Evolutionary conservation across 1,140 invertebrate species (phyloP), one percentile per base, ranked within the genome.

Genomic region (Aphidius ervi): DNA sequence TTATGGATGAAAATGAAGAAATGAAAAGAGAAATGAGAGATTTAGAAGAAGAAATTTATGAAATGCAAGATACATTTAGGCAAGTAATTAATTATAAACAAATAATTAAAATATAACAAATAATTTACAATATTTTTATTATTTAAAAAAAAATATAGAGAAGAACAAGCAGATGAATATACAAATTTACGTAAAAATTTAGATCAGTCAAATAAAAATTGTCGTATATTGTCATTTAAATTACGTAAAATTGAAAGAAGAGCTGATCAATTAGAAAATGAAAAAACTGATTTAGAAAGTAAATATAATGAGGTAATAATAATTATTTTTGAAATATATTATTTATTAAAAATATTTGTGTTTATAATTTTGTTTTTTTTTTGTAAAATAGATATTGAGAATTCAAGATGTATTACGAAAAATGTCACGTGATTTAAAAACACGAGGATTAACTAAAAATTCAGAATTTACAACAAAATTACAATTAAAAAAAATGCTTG

Each of bases 111-210:
- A n/a, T n/a, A n/a, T n/a, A n/a, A n/a, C n/a, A n/a, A n/a, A n/a
- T n/a, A 58, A 59, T 58, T 62, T 47, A 6, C 43, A 5, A 23
- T 52, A 45, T 47, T 61, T 58, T 41, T 62, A 52, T 46, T 9
- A 46, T 46, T 46, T 46, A 3, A 9, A 31, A 31, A 23, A 52
- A 39, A 39, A 5, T 84, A 73, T 76, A 89, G 94, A 65, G 95
- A 99, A 74, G 95, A 99, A 69, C 95, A 99, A 82, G 94, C 93
- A 10, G 94, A 98, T 68, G 96, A 98, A 77, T 98, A 98, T 75
- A 89, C 94, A n/a, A 92, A 90, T 61, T 74, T 97, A 46, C 89
- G 95, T 79, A 91, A 95, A 72, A 93, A 95, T 80, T 83, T 97
- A 59, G 95, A 98, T 70, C 91, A 94, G 71, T 91, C 91, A n/a